A percentile compares a stretch with the other conserved stretches of the same genome.
These are phyloP conservation scores for Malacoraja senta DNA, from an alignment of 2,797 vertebrate species.

Conservation along the genomic window DNA sequence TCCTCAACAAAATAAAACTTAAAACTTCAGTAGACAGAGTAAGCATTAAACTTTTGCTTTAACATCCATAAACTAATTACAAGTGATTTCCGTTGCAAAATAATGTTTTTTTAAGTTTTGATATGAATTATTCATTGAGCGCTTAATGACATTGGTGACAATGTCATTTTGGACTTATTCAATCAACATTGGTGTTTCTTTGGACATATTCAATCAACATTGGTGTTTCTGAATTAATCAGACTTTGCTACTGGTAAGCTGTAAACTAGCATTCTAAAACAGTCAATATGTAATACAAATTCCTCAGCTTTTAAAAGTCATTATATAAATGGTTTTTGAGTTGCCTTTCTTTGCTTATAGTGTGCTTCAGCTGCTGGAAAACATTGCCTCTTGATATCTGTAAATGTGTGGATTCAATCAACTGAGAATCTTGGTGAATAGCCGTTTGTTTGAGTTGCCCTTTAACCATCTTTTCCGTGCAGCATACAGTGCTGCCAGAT, in stretches of 20 bases:
- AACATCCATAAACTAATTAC: conserved; percentile 60
- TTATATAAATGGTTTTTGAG: too few species aligned
- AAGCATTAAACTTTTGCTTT: conserved; percentile 69
- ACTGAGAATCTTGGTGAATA: background rate
- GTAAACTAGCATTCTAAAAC: conserved; percentile 63
- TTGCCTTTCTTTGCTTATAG: conserved; percentile 44
- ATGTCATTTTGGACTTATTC: conserved; percentile 56
- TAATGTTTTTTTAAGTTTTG: conserved; percentile 52
- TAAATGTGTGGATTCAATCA: background rate
- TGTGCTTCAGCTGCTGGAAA: conserved; percentile 56
- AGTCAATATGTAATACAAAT: conserved; percentile 60
- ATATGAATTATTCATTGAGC: conserved; percentile 75
- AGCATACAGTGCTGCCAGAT: conserved; percentile 36
- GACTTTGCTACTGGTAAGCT: conserved; percentile 59
- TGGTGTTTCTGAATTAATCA: conserved; percentile 54
- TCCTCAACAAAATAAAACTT: conserved; percentile 40
- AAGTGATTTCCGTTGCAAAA: conserved; percentile 51
- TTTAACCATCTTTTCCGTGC: conserved; percentile 49
- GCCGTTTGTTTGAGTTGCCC: conserved; percentile 36
- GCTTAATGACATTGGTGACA: conserved; percentile 60
- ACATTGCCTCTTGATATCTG: conserved; percentile 45
- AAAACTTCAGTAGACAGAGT: conserved; percentile 39
- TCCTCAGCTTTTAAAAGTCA: too few species aligned
- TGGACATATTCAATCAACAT: conserved; percentile 58
- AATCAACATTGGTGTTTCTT: conserved; percentile 60